Percentiles rank a stretch among this genome's conserved stretches.
phyloP scores from a whole-genome alignment of 2,797 vertebrate genomes.

The Oceanodroma leucorhoa region DNA sequence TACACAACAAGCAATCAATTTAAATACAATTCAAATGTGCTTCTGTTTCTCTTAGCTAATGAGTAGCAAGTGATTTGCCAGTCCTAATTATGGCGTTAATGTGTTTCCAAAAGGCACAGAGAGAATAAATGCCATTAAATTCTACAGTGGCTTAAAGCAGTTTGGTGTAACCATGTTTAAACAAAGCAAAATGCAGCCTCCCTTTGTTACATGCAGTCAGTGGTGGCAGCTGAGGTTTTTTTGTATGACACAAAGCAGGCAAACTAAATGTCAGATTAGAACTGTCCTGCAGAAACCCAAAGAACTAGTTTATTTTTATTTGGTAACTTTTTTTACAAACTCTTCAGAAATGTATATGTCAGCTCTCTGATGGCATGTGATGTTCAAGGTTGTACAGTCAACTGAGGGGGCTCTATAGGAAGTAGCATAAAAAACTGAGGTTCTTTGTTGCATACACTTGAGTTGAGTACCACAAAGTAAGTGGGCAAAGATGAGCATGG shows the following conservation, averaged over 20 bases:
- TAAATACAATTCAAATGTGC: not conserved
- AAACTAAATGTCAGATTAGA: not conserved
- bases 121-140: not conserved
- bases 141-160: not conserved
- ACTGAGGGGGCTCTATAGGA: not conserved
- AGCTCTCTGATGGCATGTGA: not conserved
- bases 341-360: not conserved
- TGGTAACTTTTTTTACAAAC: not conserved
- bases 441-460: not conserved
- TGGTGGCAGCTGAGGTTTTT: not conserved
- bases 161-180: not conserved
- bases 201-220: not conserved
- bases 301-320: not conserved
- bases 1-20: not conserved
- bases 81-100: not conserved
- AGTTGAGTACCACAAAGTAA: not conserved
- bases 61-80: slow-evolving; percentile 29
- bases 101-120: slow-evolving; percentile 1
- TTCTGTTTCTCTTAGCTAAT: slow-evolving; percentile 32
- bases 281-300: not conserved
- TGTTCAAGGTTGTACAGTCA: not conserved
- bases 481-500: not conserved
- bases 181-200: not conserved
- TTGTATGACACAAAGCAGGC: not conserved
- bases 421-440: not conserved